phyloP scores from a whole-genome alignment of 92 coral and sea anemone species.

The Diadumene lineata region DNA sequence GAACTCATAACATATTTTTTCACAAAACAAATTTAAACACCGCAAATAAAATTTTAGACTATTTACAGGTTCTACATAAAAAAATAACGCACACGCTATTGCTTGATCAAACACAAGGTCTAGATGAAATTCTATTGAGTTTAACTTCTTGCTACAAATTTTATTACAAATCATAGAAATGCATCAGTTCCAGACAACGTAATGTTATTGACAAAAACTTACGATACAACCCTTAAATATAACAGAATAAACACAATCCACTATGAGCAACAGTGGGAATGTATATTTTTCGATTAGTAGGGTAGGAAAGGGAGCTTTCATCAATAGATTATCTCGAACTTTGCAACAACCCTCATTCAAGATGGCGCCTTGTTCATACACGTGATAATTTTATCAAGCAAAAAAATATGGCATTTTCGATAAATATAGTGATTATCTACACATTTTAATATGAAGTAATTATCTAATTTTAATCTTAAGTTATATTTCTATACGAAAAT shows the following conservation, averaged over 20 bases:
- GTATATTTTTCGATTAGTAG: background rate
- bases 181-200: background rate
- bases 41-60: too few relatives aligned
- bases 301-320: background rate
- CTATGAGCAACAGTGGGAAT: background rate
- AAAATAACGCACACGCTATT: too few relatives aligned
- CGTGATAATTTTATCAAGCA: slow-evolving; percentile 18
- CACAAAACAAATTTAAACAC: too few relatives aligned
- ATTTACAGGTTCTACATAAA: too few relatives aligned
- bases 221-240: background rate
- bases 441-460: background rate
- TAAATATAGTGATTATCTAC: background rate
- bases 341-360: slow-evolving; percentile 3
- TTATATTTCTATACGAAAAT: background rate
- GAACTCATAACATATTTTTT: too few relatives aligned
- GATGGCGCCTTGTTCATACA: background rate
- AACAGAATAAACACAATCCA: background rate
- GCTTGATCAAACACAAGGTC: too few relatives aligned
- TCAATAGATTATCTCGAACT: background rate
- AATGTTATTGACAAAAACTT: background rate
- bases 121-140: too few relatives aligned
- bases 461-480: slow-evolving; percentile 2
- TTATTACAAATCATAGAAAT: background rate
- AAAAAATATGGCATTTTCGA: background rate
- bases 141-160: background rate